These are phyloP conservation scores for Hylomyscus alleni DNA, from an alignment of 2,797 vertebrate genomes.

Conservation along the genomic window DNA sequence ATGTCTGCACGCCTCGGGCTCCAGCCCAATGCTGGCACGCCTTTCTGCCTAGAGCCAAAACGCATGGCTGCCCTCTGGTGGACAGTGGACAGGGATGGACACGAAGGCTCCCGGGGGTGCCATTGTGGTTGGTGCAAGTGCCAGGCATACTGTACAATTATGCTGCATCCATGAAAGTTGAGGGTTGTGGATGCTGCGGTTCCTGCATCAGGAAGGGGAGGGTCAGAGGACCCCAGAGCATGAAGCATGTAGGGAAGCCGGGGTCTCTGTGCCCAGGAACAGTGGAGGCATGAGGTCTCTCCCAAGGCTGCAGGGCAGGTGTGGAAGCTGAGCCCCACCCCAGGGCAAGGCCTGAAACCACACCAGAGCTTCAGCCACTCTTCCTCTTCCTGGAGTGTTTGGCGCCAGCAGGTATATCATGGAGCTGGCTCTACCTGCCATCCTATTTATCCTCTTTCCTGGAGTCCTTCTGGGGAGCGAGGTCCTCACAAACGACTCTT, in stretches of 20 bases:
- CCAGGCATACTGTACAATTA: background rate
- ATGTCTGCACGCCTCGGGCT: too few species aligned
- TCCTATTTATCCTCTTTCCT: background rate
- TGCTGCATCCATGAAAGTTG: background rate
- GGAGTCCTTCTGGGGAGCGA: background rate
- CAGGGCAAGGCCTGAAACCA: background rate
- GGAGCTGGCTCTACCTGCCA: background rate
- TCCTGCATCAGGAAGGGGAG: background rate
- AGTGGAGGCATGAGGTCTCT: too few species aligned
- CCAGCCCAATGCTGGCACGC: background rate
- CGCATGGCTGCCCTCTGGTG: background rate
- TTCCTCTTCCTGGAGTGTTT: background rate
- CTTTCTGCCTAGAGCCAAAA: background rate
- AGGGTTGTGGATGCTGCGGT: background rate
- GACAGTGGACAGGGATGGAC: background rate
- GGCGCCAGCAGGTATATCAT: background rate
- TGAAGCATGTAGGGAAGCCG: background rate
- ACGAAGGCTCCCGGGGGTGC: background rate
- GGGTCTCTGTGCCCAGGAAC: background rate
- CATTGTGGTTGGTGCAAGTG: rapidly evolving
- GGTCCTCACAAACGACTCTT: background rate
- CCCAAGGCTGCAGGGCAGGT: background rate
- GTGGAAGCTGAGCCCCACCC: background rate
- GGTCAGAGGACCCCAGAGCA: background rate
- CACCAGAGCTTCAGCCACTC: background rate